A percentile compares a stretch with the other conserved stretches of the same genome.
phyloP scores from a whole-genome alignment of 2,888 invertebrate genomes.

The Lasioglossum leucozonium region DNA sequence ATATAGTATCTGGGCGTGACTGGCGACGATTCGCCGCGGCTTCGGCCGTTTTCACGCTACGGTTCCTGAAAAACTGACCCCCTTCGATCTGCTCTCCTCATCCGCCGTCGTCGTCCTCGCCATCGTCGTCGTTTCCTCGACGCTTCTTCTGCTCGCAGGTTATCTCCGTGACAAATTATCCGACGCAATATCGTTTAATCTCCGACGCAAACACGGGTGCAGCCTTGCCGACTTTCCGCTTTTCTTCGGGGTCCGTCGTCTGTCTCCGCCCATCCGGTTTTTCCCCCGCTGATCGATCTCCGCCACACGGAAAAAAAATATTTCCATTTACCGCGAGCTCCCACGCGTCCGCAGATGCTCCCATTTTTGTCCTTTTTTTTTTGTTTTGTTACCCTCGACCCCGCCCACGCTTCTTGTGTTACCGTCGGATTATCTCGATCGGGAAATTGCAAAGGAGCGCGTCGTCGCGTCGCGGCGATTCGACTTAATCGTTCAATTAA shows the following conservation, averaged over 20 bases:
- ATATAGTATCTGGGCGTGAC: slow-evolving; percentile 80
- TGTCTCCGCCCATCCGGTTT: neutral
- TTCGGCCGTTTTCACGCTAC: slow-evolving; percentile 79
- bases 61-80: slow-evolving; percentile 76
- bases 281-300: neutral
- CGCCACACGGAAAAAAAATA: neutral
- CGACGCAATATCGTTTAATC: slow-evolving; percentile 31
- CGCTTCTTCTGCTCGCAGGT: neutral
- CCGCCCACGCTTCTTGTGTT: neutral
- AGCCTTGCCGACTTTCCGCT: slow-evolving; percentile 6
- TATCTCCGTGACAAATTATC: slow-evolving; percentile 35
- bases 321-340: neutral
- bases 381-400: neutral
- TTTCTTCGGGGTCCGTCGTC: neutral
- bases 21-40: slow-evolving; percentile 80
- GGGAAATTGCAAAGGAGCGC: neutral
- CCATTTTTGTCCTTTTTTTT: too few relatives aligned
- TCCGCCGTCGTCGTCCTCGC: neutral
- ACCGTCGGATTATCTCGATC: neutral
- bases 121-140: slow-evolving; percentile 17
- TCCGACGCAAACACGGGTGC: neutral
- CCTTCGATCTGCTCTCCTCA: slow-evolving; percentile 47
- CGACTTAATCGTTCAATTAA: neutral
- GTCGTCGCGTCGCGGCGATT: neutral
- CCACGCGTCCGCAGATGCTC: neutral